A percentile compares a stretch with the other conserved stretches of the same genome.
Conservation (phyloP, 92 coral and sea anemone species). For the Porites rus region DNA sequence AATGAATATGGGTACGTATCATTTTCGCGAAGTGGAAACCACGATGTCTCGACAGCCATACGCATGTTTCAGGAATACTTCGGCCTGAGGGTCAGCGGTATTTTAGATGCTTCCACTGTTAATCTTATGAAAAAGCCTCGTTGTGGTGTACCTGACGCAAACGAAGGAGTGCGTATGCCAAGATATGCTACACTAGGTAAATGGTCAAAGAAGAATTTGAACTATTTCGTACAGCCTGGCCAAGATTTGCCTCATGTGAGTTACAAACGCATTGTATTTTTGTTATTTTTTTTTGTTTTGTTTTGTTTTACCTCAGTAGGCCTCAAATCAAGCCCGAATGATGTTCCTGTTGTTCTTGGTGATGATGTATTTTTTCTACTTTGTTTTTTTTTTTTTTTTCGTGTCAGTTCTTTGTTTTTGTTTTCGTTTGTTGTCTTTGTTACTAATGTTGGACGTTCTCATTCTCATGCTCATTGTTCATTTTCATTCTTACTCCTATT, state of each 20-base stretch:
- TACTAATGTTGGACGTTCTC: too few relatives aligned
- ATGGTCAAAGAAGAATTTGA: constrained; percentile 53
- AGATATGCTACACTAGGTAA: constrained; percentile 42
- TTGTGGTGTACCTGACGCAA: constrained; percentile 67
- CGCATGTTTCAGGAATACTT: constrained; percentile 54
- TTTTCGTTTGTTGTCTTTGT: too few relatives aligned
- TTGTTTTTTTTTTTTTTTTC: too few relatives aligned
- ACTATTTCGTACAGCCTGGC: constrained; percentile 58
- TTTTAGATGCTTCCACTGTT: constrained; percentile 52
- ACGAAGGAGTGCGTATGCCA: constrained; percentile 30
- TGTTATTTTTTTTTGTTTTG: not conserved
- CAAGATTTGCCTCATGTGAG: constrained; percentile 32
- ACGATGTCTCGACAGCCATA: constrained; percentile 63
- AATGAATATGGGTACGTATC: constrained; percentile 63
- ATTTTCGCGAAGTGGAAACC: constrained; percentile 59
- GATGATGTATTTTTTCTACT: too few relatives aligned
- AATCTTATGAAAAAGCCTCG: constrained; percentile 64
- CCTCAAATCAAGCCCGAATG: too few relatives aligned
- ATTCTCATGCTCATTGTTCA: too few relatives aligned
- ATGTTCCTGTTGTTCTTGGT: too few relatives aligned
- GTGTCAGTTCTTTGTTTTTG: too few relatives aligned
- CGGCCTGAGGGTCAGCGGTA: constrained; percentile 65
- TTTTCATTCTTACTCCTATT: too few relatives aligned
- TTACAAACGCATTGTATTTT: not conserved
- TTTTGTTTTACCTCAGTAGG: too few relatives aligned